phyloP scores from a whole-genome alignment of 1,140 invertebrate genomes.

The Drosophila teissieri region DNA sequence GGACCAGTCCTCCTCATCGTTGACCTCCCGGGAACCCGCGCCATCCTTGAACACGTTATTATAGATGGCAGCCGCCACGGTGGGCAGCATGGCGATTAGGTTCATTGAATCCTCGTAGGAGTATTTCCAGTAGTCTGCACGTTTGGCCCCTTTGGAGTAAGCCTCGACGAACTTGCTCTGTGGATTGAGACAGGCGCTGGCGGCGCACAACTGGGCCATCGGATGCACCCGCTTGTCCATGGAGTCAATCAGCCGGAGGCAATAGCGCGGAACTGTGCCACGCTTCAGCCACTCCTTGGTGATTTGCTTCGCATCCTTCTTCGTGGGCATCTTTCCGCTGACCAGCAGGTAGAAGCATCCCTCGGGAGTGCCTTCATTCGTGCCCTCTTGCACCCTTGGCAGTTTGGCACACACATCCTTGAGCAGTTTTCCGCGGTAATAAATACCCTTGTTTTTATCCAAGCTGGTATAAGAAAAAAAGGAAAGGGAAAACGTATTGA shows the following conservation, averaged over 20 bases:
- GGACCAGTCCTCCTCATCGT: constrained; percentile 94
- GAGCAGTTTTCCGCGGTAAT: constrained; percentile 96
- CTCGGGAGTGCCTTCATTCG: constrained; percentile 95
- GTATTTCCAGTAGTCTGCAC: constrained; percentile 87
- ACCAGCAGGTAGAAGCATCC: constrained; percentile 97
- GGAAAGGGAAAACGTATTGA: neutral
- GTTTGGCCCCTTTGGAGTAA: constrained; percentile 87
- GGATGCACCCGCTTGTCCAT: constrained; percentile 96
- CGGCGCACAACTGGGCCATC: constrained; percentile 97
- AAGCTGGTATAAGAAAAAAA: constrained; percentile 79
- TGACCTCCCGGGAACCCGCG: constrained; percentile 91
- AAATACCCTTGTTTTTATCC: constrained; percentile 96
- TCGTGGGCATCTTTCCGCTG: constrained; percentile 94
- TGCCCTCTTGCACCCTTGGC: constrained; percentile 94
- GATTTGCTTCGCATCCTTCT: constrained; percentile 91
- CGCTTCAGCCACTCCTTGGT: constrained; percentile 95
- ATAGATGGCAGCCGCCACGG: constrained; percentile 96
- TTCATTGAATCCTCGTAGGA: constrained; percentile 97
- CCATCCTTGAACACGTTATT: constrained; percentile 93
- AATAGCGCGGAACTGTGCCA: constrained; percentile 92
- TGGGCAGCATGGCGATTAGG: constrained; percentile 96
- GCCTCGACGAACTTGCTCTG: constrained; percentile 97
- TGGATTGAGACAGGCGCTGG: constrained; percentile 94
- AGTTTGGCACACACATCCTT: constrained; percentile 95
- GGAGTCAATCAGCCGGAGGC: constrained; percentile 96